Evolutionary conservation across 2,113 vertebrate genomes (phyloP).

Genomic region (Poeciliopsis occidentalis): DNA sequence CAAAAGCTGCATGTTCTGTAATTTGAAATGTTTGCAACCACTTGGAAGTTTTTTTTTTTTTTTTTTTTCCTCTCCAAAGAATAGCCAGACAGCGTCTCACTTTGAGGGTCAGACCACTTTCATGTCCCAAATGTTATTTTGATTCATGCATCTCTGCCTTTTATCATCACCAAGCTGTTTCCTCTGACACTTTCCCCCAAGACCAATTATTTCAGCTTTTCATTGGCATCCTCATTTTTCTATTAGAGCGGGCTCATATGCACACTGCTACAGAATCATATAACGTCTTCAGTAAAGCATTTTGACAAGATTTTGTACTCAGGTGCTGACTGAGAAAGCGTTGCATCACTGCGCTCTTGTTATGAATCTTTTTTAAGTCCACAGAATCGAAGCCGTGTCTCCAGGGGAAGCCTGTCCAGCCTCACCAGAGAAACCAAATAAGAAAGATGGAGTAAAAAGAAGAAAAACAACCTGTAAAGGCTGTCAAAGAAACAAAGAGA

Average conservation of each 20-base stretch:
- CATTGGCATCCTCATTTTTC: conserved; percentile 48
- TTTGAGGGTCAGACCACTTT: conserved; percentile 48
- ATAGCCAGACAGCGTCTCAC: conserved; percentile 18
- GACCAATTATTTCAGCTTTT: conserved; percentile 77
- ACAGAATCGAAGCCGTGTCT: conserved; percentile 48
- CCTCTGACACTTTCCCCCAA: conserved; percentile 64
- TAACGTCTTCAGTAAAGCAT: conserved; percentile 26
- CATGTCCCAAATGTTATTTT: conserved; percentile 48
- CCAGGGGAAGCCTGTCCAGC: conserved; percentile 34
- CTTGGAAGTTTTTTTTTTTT: background rate
- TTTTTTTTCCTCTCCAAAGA: conserved; percentile 23
- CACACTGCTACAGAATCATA: conserved; percentile 37
- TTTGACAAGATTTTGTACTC: conserved; percentile 5
- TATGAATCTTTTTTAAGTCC: conserved; percentile 38
- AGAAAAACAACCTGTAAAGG: background rate
- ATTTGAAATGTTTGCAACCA: conserved; percentile 11
- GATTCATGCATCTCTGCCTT: conserved; percentile 58
- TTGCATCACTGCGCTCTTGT: conserved; percentile 8
- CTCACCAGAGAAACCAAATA: conserved; percentile 38
- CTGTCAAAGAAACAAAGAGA: conserved; percentile 42
- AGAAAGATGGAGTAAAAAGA: conserved; percentile 20
- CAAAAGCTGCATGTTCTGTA: conserved; percentile 11
- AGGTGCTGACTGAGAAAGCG: conserved; percentile 28
- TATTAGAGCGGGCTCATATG: conserved; percentile 50
- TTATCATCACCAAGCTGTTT: conserved; percentile 64